Evolutionary conservation across 2,888 invertebrate genomes (phyloP), one percentile per base, ranked within the genome.

Genomic region (Amphipoea lucens): DNA sequence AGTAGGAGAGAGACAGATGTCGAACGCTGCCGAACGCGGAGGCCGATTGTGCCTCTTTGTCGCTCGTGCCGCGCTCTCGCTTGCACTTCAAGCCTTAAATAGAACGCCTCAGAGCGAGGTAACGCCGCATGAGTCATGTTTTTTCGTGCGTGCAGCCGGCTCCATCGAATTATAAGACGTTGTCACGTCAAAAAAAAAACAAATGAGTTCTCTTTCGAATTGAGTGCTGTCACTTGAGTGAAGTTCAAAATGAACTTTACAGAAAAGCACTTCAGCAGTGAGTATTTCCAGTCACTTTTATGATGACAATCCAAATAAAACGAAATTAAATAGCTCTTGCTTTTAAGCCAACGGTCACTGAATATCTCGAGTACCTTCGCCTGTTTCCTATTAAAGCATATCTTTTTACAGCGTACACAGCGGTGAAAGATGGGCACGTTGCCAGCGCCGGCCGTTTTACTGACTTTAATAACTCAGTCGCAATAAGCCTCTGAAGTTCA

Each of bases 401-500:
- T 80, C 83, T 86, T 87, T 83, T 88, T 78, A 78, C 76, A 72
- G 51, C 63, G 79, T 63, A 79, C 71, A 79, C 76, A 72, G 51
- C 79, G 51, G 78, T 77, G 75, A 76, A 76, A 80, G 75, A 77
- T 85, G 85, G 87, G 88, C 89, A 87, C 60, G 0, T 9, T 82
- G 88, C 89, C 89, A 88, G 51, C 70, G 79, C 57, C 76, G 68
- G 77, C 85, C 83, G 62, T 78, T 79, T 82, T 70, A 78, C 80
- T 36, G 77, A 81, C 81, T 81, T 80, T 88, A 87, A 88, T 88
- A 88, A 87, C 81, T 87, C 78, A 79, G 79, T 81, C 65, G 74
- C 84, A 83, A 85, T 81, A 85, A 84, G 82, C 85, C 68, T 70
- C 71, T 72, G 60, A 82, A 82, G 73, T 81, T 76, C 75, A 71